Conservation (phyloP, 2,113 vertebrate species). For the Urocitellus parryii region DNA sequence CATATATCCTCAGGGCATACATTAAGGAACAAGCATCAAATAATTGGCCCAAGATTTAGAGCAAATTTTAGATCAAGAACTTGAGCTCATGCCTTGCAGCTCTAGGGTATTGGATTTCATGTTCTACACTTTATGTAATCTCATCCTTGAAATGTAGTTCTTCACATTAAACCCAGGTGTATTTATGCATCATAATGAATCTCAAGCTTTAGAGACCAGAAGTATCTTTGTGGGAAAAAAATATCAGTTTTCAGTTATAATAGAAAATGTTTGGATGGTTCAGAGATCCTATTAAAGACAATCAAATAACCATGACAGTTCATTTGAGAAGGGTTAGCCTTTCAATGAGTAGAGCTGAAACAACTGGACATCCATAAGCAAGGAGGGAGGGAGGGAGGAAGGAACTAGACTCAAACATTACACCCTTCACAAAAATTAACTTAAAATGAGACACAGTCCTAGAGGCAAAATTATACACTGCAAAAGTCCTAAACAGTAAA, state of each 20-base stretch:
- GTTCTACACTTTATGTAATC: conserved; percentile 32
- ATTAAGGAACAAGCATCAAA: neutral
- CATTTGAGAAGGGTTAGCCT: neutral
- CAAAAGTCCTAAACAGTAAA: neutral
- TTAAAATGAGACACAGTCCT: neutral
- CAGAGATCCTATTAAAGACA: neutral
- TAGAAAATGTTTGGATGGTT: neutral
- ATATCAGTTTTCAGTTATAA: neutral
- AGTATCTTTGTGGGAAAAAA: neutral
- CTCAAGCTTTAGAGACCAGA: neutral
- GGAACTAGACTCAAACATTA: neutral
- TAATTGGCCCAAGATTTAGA: neutral
- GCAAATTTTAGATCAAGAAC: neutral
- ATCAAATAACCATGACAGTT: neutral
- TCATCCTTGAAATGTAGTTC: neutral
- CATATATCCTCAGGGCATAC: neutral
- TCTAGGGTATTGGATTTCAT: conserved; percentile 33
- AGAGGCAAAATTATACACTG: neutral
- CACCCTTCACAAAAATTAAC: neutral
- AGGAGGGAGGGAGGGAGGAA: neutral
- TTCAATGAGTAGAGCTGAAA: neutral
- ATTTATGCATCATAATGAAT: conserved; percentile 4
- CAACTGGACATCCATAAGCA: neutral
- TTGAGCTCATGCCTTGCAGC: neutral
- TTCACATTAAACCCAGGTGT: neutral